phyloP scores from a whole-genome alignment of 2,113 vertebrate genomes.

The Chionodraco myersi region DNA sequence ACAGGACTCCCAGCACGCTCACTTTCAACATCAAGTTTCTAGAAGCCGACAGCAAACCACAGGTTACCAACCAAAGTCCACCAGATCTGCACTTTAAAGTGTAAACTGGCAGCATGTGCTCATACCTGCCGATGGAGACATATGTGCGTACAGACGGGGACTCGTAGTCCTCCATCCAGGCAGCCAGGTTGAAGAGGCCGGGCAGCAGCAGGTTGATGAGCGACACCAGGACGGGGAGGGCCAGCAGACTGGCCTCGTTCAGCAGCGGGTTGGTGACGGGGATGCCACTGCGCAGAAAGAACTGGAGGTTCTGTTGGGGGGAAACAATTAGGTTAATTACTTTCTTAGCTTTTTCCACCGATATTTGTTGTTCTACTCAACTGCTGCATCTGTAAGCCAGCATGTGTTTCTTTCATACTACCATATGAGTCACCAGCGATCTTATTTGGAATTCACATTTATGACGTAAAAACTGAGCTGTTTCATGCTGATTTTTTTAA shows the following conservation, averaged over 20 bases:
- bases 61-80: neutral
- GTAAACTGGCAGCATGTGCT: neutral
- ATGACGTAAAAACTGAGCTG: too few species aligned
- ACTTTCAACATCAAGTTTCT: conserved; percentile 93
- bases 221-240: conserved; percentile 87
- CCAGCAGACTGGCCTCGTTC: conserved; percentile 83
- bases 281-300: rapidly evolving
- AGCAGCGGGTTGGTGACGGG: neutral
- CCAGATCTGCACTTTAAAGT: neutral
- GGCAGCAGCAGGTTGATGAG: conserved; percentile 87
- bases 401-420: neutral
- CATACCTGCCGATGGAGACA: conserved; percentile 88
- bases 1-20: conserved; percentile 86
- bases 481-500: too few species aligned
- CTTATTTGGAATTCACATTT: too few species aligned
- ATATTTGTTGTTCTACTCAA: neutral
- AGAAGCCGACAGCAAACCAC: neutral
- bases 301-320: conserved; percentile 36
- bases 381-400: neutral
- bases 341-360: too few species aligned
- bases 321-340: neutral
- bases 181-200: conserved; percentile 86
- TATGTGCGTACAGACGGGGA: conserved; percentile 86
- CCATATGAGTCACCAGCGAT: neutral
- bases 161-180: conserved; percentile 88